Evolutionary conservation across 2,113 vertebrate species (phyloP), one percentile per base, ranked within the genome.

Genomic region (Eudyptes chrysolophus): DNA sequence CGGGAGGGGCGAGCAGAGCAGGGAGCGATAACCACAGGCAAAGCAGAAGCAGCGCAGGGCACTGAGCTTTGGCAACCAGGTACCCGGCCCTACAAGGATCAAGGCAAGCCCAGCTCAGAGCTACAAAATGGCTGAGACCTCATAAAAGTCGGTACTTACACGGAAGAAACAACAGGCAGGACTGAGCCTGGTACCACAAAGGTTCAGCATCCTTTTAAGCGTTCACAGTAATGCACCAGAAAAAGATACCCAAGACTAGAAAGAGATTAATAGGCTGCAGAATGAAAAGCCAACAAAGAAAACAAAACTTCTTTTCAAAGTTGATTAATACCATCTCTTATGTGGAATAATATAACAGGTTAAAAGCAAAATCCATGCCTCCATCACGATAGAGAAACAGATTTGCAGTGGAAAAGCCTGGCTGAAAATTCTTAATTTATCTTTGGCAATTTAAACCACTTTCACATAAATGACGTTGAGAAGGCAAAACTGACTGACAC

Each of bases 401-500:
- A 95, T 87, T 58, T 77, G 62, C 51, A 68, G n/a, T 3, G 10
- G 42, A 57, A 89, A 90, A 92, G 24, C 51, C 49, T 57, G 32
- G 79, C 34, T 10, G 7, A 64, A 95, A 96, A 57, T 32, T 90
- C 49, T 74, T 52, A 27, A 77, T 48, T 70, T 85, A 51, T 54
- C 74, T 75, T 84, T 84, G 74, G 68, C 93, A 95, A 90, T 76
- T 74, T 65, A 84, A 80, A 81, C 14, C 21, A 70, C 51, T 92
- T 95, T 64, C 62, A 70, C 29, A 40, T 27, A 88, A 78, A 54
- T 20, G 19, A 48, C 6, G 1, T 30, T 46, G n/a, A 89, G 34
- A 81, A 77, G 38, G 83, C 89, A 83, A 95, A 93, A 92, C 34
- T 77, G 91, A 92, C 74, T 84, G 91, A 92, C 75, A 79, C 61